These are phyloP conservation scores for Sepiola atlantica DNA, from an alignment of 2,888 invertebrate genomes.

Conservation along the genomic window DNA sequence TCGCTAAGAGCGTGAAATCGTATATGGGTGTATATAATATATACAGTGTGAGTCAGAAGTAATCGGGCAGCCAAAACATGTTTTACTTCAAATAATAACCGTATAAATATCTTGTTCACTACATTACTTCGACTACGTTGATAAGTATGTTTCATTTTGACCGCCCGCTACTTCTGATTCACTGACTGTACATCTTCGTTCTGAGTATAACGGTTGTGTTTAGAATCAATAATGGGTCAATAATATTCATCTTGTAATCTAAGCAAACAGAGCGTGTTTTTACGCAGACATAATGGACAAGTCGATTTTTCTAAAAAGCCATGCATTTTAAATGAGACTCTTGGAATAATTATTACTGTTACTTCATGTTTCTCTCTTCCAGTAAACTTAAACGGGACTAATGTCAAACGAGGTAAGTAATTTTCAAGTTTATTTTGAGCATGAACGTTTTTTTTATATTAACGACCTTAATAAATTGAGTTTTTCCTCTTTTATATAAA, in stretches of 20 bases:
- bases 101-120: too few species aligned
- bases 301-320: background rate
- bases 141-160: too few species aligned
- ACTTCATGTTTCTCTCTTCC: slow-evolving; percentile 43
- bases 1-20: too few species aligned
- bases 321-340: slow-evolving; percentile 32
- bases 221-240: background rate
- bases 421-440: slow-evolving; percentile 39
- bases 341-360: slow-evolving; percentile 32
- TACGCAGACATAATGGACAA: slow-evolving; percentile 4
- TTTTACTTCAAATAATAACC: too few species aligned
- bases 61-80: too few species aligned
- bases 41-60: too few species aligned
- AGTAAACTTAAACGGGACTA: slow-evolving; percentile 42
- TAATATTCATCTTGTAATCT: background rate
- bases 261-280: background rate
- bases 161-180: background rate
- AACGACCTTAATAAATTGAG: background rate
- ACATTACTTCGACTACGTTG: too few species aligned
- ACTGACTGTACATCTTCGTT: background rate
- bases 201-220: background rate
- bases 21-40: too few species aligned
- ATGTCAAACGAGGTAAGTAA: slow-evolving; percentile 48
- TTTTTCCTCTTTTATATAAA: background rate
- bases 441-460: background rate